Base-by-base conservation (phyloP, 2,888 invertebrate species). In the Heliconius hortense region DNA sequence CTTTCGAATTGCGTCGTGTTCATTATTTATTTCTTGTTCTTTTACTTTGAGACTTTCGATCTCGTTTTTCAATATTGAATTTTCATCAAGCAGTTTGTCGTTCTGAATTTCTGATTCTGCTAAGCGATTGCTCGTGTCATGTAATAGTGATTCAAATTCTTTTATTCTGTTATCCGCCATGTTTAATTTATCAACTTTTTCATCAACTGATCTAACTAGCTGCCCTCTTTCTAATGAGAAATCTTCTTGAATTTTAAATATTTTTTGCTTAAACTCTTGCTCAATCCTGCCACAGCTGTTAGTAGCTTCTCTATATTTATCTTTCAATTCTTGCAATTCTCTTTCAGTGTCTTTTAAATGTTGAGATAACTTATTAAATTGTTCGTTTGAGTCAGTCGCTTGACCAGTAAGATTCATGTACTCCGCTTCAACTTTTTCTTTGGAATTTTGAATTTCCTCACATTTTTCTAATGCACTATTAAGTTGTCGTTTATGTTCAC, bases 361-460 rank as follows among this genome's bases (percentile, higher is more conserved):
- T 79, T 95, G 94, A 5, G 94, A 94, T 56, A 96, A 85, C 80
- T 94, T 93, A 75, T 91, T 88, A 71, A 95, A 91, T 81, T 96
- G 95, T 76, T 94, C 94, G 81, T 94, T 95, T 1, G 96, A 95
- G 84, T 96, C 94, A 24, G 94, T 94, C 0, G 95, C 93, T 78
- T 95, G 94, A 66, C 94, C 95, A 71, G 95, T 95, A 60, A 96
- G 85, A 82, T 93, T 94, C 72, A 94, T 88, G 78, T 96, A 94
- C 84, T 96, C 95, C 8, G 91, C 84, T 87, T 96, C 95, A 28
- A 95, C 88, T 74, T 95, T 94, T 24, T 93, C 94, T 83, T 96
- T 96, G 77, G 95, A 92, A 67, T 91, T 93, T 77, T 92, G 89
- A 74, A 96, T 83, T 79, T 95, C 95, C 5, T 89, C 88, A 81